Evolutionary conservation across 2,797 vertebrate species (phyloP).

Genomic region (Adelosebastes latens): DNA sequence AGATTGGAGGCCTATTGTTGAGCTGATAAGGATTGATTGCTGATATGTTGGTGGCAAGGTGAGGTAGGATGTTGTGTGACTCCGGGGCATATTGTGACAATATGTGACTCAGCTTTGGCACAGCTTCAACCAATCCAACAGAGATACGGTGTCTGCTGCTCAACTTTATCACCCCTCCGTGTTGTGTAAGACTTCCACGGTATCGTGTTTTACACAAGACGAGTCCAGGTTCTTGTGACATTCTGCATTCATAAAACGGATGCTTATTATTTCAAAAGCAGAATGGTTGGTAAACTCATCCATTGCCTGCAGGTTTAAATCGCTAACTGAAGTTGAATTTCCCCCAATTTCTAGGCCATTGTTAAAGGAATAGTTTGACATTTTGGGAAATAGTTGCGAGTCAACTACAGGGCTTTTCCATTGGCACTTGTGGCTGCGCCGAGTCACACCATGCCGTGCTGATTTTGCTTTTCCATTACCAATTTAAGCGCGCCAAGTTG

Average conservation of each 20-base stretch:
- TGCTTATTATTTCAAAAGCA: background rate
- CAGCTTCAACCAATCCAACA: background rate
- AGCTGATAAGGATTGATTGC: conserved; percentile 30
- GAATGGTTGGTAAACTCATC: background rate
- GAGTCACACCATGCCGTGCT: too few relatives aligned
- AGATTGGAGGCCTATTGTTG: conserved; percentile 34
- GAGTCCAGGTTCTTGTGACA: background rate
- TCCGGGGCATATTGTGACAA: background rate
- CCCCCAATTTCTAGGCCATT: background rate
- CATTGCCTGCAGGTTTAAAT: background rate
- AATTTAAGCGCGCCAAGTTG: too few relatives aligned
- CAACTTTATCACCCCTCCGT: background rate
- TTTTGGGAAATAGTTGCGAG: background rate
- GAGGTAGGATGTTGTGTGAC: background rate
- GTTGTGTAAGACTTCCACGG: background rate
- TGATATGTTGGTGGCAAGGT: conserved; percentile 8
- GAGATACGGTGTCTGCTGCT: conserved; percentile 10
- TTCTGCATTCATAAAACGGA: background rate
- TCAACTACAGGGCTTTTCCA: too few relatives aligned
- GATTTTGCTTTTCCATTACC: too few relatives aligned
- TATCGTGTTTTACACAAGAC: background rate
- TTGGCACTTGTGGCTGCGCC: too few relatives aligned
- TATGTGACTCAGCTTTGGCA: background rate
- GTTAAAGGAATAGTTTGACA: background rate
- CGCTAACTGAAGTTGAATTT: background rate